Conservation (phyloP, 2,888 invertebrate species). For the Agriotes lineatus region DNA sequence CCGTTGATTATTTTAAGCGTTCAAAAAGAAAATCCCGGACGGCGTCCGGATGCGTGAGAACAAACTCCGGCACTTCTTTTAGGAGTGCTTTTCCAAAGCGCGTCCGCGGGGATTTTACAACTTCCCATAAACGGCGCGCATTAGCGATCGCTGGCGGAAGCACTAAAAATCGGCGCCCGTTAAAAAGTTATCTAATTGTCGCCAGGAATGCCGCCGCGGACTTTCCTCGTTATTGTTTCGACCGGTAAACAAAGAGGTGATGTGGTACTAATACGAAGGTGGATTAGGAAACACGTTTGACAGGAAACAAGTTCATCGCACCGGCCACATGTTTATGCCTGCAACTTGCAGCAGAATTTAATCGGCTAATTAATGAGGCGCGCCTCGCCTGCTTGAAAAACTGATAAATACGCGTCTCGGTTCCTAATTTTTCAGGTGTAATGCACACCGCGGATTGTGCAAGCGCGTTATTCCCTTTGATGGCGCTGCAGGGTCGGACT, state of each 20-base stretch:
- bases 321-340: constrained; percentile 39
- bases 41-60: constrained; percentile 14
- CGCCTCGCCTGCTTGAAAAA: constrained; percentile 24
- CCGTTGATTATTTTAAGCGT: background rate
- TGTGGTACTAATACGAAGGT: constrained; percentile 48
- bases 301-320: constrained; percentile 51
- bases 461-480: no score
- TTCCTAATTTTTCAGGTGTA: constrained; percentile 22
- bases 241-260: constrained; percentile 21
- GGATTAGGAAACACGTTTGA: constrained; percentile 50
- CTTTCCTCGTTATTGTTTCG: constrained; percentile 16
- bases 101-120: constrained; percentile 9
- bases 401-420: constrained; percentile 16
- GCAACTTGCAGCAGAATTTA: constrained; percentile 39
- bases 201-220: constrained; percentile 7
- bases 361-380: constrained; percentile 36
- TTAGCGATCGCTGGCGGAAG: background rate
- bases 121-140: constrained; percentile 21
- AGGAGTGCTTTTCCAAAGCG: background rate
- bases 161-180: constrained; percentile 4
- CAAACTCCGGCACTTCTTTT: constrained; percentile 5
- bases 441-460: background rate
- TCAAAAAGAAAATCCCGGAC: background rate
- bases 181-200: constrained; percentile 34
- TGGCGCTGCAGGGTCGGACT: no score